Conservation (phyloP, 2,888 invertebrate genomes). For the Trichogramma dendrolimi region DNA sequence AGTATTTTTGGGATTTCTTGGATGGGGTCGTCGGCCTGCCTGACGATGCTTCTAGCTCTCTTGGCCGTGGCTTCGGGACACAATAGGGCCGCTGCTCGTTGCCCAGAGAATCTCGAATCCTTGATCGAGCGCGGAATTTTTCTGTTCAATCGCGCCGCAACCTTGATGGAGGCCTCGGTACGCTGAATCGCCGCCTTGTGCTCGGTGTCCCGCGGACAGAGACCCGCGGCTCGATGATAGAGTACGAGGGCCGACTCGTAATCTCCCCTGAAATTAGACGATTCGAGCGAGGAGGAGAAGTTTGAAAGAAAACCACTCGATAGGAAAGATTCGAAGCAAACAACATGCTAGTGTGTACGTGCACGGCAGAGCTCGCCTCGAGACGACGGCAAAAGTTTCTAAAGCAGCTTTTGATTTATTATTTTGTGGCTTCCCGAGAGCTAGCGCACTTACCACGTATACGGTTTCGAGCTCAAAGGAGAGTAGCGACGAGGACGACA, state of each 20-base stretch:
- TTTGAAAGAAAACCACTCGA: too few relatives aligned
- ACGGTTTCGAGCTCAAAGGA: neutral
- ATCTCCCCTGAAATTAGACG: constrained; percentile 37
- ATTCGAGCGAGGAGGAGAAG: too few relatives aligned
- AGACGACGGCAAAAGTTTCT: too few relatives aligned
- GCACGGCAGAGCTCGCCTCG: too few relatives aligned
- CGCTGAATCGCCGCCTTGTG: constrained; percentile 38
- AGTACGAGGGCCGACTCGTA: constrained; percentile 45
- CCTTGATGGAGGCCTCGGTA: constrained; percentile 38
- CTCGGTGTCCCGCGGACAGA: constrained; percentile 38
- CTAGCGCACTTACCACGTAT: neutral
- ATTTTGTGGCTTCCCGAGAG: too few relatives aligned
- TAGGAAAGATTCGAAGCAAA: too few relatives aligned
- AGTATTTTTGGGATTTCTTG: constrained; percentile 34
- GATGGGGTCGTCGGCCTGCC: constrained; percentile 33
- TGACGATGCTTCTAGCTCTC: constrained; percentile 32
- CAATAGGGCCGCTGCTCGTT: constrained; percentile 28
- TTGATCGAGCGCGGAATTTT: constrained; percentile 28
- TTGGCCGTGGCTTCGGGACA: constrained; percentile 37
- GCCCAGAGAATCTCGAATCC: constrained; percentile 22
- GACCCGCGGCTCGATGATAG: constrained; percentile 42
- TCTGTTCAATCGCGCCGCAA: constrained; percentile 36
- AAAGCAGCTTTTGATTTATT: too few relatives aligned
- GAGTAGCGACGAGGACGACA: neutral
- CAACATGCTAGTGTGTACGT: too few relatives aligned